Conservation (phyloP, 1,140 invertebrate genomes). For the Latrodectus geometricus region DNA sequence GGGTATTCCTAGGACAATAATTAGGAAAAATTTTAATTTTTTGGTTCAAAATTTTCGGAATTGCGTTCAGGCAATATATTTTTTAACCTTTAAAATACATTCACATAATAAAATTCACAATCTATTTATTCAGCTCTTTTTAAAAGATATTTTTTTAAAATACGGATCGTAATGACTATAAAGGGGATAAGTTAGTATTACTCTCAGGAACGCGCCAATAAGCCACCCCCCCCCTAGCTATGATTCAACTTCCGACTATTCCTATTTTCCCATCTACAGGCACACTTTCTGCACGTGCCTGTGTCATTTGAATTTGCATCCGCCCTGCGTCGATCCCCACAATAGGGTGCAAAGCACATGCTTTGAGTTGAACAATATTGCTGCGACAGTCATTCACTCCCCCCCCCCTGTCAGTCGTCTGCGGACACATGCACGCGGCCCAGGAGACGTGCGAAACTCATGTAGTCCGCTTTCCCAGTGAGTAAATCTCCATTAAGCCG, state of each 20-base stretch:
- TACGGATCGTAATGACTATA: not conserved
- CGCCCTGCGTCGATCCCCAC: not conserved
- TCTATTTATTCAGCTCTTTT: not conserved
- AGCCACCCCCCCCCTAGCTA: not conserved
- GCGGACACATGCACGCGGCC: too few relatives aligned
- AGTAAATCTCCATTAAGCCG: not conserved
- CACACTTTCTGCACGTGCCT: slow-evolving; percentile 9
- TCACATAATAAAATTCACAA: not conserved
- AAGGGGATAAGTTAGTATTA: not conserved
- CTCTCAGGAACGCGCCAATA: not conserved
- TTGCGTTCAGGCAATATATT: too few relatives aligned
- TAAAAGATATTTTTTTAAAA: not conserved
- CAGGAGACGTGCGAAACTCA: slow-evolving; percentile 31
- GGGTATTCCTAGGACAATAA: too few relatives aligned
- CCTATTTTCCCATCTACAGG: not conserved
- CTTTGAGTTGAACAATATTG: not conserved
- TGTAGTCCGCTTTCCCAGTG: slow-evolving; percentile 21
- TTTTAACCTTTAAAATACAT: not conserved
- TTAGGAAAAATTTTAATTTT: too few relatives aligned
- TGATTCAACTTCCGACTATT: slow-evolving; percentile 20
- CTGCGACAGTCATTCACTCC: not conserved
- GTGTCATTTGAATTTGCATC: not conserved
- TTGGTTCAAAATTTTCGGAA: too few relatives aligned
- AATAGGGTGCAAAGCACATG: slow-evolving; percentile 6
- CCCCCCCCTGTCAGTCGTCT: not conserved